Base-by-base conservation (phyloP, 2,888 invertebrate species). In the Gari tellinella region DNA sequence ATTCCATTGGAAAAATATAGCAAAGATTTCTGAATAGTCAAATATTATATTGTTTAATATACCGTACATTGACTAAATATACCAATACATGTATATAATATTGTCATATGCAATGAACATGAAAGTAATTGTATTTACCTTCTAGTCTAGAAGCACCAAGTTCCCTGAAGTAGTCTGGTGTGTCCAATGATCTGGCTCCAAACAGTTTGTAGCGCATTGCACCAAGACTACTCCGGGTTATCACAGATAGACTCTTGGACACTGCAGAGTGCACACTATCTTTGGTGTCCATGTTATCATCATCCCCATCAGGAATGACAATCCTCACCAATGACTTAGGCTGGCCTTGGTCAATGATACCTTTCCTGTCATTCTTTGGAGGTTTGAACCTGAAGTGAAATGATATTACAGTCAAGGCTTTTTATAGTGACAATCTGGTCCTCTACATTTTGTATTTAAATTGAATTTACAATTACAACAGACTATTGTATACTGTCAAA, bases 151-250 rank as follows among this genome's bases (percentile, higher is more conserved):
- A 21, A 3, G 62, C 75, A 51, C 77, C 78, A 52, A 75, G 65
- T 45, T 55, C 66, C 56, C 69, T 69, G 67, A 88, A 88, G 73
- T 81, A 88, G 41, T 87, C 88, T 10, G 85, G 83, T 25, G 87
- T 87, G 51, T 75, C 83, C 48, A 84, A 67, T 10, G 80, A 70
- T 2, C 75, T 78, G 49, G 79, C 69, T 19, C 81, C 83, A 77
- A 86, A 88, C 53, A 83, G 62, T n/a, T 80, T 73, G 52, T 84
- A 77, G 46, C 86, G 69, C 25, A 84, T 76, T 17, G 70, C 57
- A 60, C 83, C 83, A 8, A 83, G 76, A 61, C 79, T 82, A 58
- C 82, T 82, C 37, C 72, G 64, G 0, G 81, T 76, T 26, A 82
- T 68, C 19, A 64, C 74, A 21, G 82, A 81, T 38, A 80, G 48